phyloP scores from a whole-genome alignment of 2,113 vertebrate species.

The Phrynocephalus versicolor region DNA sequence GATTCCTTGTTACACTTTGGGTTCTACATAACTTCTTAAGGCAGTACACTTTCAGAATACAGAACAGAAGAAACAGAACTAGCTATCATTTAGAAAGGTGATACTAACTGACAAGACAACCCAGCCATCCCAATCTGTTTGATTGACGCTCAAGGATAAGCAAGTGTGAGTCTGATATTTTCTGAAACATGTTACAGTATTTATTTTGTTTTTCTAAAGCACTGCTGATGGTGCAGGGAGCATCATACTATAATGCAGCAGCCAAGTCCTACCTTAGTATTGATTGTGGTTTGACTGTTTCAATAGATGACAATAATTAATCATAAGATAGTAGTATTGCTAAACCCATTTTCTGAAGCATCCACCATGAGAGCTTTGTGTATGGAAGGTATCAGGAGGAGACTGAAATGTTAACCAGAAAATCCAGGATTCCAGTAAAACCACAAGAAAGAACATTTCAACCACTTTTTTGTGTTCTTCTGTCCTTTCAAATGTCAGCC shows the following conservation, averaged over 20 bases:
- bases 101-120: fast-evolving
- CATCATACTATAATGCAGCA: not conserved
- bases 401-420: not conserved
- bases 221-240: not conserved
- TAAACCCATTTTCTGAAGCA: slow-evolving; percentile 14
- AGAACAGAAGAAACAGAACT: slow-evolving; percentile 2
- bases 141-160: not conserved
- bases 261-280: not conserved
- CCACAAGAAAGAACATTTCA: not conserved
- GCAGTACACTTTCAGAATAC: not conserved
- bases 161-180: not conserved
- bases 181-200: slow-evolving; percentile 11
- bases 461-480: not conserved
- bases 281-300: not conserved
- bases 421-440: not conserved
- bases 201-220: no score
- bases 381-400: not conserved
- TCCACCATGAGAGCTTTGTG: not conserved
- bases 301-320: slow-evolving; percentile 14
- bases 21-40: not conserved
- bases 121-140: not conserved
- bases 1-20: not conserved
- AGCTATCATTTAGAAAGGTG: not conserved
- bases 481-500: not conserved
- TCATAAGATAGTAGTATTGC: slow-evolving; percentile 12